Percentiles rank a stretch among this genome's conserved stretches.
Conservation (phyloP, 2,888 invertebrate genomes). For the Pristionchus mayeri region DNA sequence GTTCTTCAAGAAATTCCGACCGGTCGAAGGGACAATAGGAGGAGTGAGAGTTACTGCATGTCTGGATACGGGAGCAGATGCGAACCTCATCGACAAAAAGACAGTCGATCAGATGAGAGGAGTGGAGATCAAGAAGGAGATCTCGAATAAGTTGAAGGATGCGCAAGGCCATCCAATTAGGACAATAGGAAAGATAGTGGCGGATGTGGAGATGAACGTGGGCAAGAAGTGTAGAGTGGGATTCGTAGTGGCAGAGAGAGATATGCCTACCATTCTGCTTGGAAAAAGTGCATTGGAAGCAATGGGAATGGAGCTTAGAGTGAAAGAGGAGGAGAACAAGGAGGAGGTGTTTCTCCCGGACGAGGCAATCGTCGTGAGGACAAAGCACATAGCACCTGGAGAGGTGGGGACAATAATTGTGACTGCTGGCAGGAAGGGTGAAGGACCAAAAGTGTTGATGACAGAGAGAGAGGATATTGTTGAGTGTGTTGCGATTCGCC, state of each 20-base stretch:
- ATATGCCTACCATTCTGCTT: not conserved
- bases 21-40: not conserved
- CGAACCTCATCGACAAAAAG: not conserved
- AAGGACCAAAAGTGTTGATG: not conserved
- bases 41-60: not conserved
- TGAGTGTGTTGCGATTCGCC: not conserved
- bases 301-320: constrained; percentile 4
- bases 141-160: not conserved
- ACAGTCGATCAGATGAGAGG: not conserved
- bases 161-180: not conserved
- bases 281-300: not conserved
- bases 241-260: not conserved
- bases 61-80: constrained; percentile 5
- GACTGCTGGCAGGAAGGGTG: not conserved
- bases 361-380: not conserved
- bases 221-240: not conserved
- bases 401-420: not conserved
- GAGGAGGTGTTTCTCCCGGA: not conserved
- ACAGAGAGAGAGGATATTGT: not conserved
- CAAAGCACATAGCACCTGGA: not conserved
- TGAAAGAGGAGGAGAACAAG: not conserved
- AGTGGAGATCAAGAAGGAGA: not conserved
- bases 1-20: not conserved
- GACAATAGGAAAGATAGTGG: not conserved
- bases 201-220: not conserved